Evolutionary conservation across 2,797 vertebrate species (phyloP), one percentile per base, ranked within the genome.

Genomic region (Crypturellus tataupa): DNA sequence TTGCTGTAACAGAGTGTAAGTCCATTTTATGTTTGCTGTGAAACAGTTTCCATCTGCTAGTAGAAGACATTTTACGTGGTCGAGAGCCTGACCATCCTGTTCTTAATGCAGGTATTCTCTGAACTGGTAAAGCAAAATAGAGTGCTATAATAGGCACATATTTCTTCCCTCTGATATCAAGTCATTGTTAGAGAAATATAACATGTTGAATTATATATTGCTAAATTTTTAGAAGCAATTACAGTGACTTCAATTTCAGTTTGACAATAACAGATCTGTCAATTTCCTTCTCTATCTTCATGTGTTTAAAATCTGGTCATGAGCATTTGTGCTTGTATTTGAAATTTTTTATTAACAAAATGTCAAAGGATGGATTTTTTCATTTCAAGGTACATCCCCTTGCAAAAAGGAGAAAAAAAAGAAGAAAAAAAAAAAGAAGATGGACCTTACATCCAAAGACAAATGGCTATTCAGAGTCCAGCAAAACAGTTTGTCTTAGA

Each of bases 121-220:
- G 76, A 94, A 76, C 77, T 47, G 64, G 77, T 79, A 87, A 93
- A 83, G 95, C 82, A 89, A 71, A 86, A 83, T 60, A 90, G 79
- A 82, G 42, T 83, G 82, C 65, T 56, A 78, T 91, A 85, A 85
- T 62, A 77, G 77, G 73, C 85, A 93, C 21, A 31, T 59, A 86
- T 90, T 94, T 97, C 58, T 94, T 90, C 80, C 49, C 68, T 19
- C 47, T 71, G 87, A 91, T 94, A 88, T 80, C 62, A 81, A 80
- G 63, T 33, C 33, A 58, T 81, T 94, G 81, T 86, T 86, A 93
- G 27, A 86, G 71, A 90, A 91, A 85, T 39, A 24, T 24, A 93
- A 92, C 0, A 0, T 46, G 21, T 63, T 89, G 80, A 90, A 90
- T 94, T 72, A 92, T 59, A 78, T 69, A 79, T 72, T 69, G 65